Evolutionary conservation across 1,140 invertebrate species (phyloP), one percentile per base, ranked within the genome.

Genomic region (Habropoda laboriosa): DNA sequence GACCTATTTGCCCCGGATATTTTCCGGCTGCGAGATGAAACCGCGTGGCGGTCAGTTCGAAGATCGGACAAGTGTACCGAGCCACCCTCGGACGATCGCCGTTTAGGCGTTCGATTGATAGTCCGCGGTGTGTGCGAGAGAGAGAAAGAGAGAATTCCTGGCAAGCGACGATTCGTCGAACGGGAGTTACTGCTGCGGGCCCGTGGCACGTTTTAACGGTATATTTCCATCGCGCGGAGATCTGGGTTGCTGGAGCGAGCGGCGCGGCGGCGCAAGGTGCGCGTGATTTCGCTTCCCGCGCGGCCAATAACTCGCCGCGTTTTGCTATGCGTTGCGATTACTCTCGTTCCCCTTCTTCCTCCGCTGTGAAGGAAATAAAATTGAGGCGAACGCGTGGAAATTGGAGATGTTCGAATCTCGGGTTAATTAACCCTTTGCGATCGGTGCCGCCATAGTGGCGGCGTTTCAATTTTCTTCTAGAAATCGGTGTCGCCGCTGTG

Each of bases 171-270:
- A 80, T 80, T 84, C 81, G 76, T 58, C 81, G 81, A 79, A 84
- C 76, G 63, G 76, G 60, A 83, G 73, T 84, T 81, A 78, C 83
- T 55, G 66, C 61, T 67, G 61, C 55, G 27, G 70, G 47, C 58
- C 80, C 49, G 74, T 68, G 58, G 76, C 77, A 71, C 83, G 79
- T 71, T 88, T 88, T 88, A 89, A 89, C 88, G 87, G 87, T 89
- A 88, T 83, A 87, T 86, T 81, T 84, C 82, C 82, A 79, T 86
- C 73, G 64, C 53, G 53, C 74, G 80, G 60, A 79, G 80, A 89
- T 89, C 88, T 89, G 88, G 88, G 88, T 88, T 89, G 88, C 82
- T 86, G 86, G 82, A 85, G 81, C 85, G 82, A 81, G 66, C 51
- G 60, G 45, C 42, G 38, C 51, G 47, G n/a, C 70, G 49, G 35